Evolutionary conservation across 2,113 vertebrate species (phyloP).

Genomic region (Ia io): DNA sequence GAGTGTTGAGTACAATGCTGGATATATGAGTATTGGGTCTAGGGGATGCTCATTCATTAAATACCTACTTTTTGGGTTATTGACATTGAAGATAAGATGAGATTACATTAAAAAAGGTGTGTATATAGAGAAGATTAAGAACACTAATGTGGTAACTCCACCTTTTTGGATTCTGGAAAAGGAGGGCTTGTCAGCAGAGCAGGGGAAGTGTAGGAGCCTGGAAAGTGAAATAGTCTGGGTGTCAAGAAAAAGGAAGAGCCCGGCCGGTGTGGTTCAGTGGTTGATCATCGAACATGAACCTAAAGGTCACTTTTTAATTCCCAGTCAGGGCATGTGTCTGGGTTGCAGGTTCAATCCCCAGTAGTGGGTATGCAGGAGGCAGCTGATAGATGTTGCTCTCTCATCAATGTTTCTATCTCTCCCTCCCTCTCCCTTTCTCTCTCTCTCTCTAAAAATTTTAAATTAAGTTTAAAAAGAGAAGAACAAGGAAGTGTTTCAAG

Average conservation of each 20-base stretch:
- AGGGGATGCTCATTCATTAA: neutral
- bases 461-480: neutral
- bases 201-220: neutral
- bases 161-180: neutral
- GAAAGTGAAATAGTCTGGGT: neutral
- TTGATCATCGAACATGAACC: no score
- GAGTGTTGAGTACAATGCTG: neutral
- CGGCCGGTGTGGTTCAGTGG: no score
- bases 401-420: no score
- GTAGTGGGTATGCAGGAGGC: no score
- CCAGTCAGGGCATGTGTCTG: no score
- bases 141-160: fast-evolving
- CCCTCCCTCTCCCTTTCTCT: no score
- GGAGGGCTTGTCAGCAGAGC: neutral
- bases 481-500: neutral
- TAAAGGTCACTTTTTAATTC: no score
- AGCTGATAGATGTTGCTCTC: no score
- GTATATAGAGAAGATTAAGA: neutral
- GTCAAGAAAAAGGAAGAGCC: neutral
- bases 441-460: no score
- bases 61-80: neutral
- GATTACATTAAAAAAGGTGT: neutral
- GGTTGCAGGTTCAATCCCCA: no score
- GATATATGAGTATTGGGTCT: neutral
- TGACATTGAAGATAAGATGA: neutral